Conservation (phyloP, 1,140 invertebrate species). For the Phenacoccus solenopsis region DNA sequence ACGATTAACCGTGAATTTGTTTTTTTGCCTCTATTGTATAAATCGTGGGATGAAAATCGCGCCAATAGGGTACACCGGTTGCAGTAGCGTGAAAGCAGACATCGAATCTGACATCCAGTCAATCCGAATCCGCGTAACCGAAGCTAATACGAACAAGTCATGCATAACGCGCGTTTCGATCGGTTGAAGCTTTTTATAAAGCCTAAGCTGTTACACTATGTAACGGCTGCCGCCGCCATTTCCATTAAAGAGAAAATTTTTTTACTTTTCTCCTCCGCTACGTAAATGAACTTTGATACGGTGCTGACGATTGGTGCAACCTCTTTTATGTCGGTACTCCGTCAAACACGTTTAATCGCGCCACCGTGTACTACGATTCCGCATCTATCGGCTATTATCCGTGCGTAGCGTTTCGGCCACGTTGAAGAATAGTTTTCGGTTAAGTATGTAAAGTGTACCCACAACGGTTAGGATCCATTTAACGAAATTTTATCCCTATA, state of each 20-base stretch:
- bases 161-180: not conserved
- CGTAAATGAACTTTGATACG: not conserved
- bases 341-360: not conserved
- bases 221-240: not conserved
- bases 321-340: not conserved
- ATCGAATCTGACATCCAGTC: conserved; percentile 1
- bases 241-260: not conserved
- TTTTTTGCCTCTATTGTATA: no score
- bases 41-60: not conserved
- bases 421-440: no score
- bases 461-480: no score
- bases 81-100: not conserved
- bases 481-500: no score
- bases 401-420: no score
- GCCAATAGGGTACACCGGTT: not conserved
- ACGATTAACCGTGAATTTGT: not conserved
- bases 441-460: no score
- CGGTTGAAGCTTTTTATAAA: not conserved
- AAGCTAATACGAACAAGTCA: not conserved
- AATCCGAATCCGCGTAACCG: not conserved
- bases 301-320: not conserved
- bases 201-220: not conserved
- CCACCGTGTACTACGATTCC: no score
- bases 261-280: not conserved
- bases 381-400: no score